Percentiles rank a stretch among this genome's conserved stretches.
These are phyloP conservation scores for Psittacula echo DNA, from an alignment of 2,797 vertebrate genomes.

Conservation along the genomic window DNA sequence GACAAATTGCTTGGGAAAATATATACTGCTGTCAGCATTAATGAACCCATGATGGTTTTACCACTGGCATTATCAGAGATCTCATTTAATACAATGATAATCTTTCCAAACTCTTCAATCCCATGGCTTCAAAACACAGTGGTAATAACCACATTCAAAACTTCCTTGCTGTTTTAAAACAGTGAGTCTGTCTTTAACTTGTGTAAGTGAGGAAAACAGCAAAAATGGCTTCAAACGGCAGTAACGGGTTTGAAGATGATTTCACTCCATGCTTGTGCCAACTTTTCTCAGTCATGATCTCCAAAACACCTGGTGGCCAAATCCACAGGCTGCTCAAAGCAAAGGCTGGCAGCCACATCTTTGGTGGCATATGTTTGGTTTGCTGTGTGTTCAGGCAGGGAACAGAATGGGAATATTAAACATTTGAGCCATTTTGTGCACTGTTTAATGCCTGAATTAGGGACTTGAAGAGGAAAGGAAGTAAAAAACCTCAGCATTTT, in stretches of 20 bases:
- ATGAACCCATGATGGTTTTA: neutral
- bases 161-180: neutral
- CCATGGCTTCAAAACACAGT: neutral
- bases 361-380: neutral
- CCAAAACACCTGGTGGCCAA: neutral
- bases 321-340: neutral
- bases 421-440: neutral
- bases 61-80: neutral
- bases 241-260: neutral
- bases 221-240: neutral
- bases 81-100: neutral
- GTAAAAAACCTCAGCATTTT: neutral
- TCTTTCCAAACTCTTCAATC: neutral
- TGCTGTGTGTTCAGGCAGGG: neutral
- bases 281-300: neutral
- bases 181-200: neutral
- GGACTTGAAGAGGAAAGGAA: neutral
- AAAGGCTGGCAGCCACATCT: neutral
- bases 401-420: neutral
- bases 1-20: neutral
- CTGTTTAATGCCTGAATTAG: neutral
- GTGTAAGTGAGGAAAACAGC: neutral
- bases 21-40: neutral
- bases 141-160: neutral
- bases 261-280: neutral